Evolutionary conservation across 2,113 vertebrate species (phyloP).

Genomic region (Nerophis lumbriciformis): DNA sequence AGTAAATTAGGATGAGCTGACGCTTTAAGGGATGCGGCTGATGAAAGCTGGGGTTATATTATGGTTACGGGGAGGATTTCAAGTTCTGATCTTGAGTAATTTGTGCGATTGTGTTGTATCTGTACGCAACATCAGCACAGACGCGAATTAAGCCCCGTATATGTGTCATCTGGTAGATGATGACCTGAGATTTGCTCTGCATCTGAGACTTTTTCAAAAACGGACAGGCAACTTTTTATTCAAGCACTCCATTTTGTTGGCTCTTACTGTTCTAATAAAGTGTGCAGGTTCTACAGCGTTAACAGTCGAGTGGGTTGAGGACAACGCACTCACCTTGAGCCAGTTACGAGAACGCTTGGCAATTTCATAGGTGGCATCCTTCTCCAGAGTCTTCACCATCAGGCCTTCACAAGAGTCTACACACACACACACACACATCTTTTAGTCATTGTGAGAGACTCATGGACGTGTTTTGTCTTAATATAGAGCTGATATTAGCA

Average conservation of each 20-base stretch:
- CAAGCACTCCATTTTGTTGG: neutral
- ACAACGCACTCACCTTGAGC: slow-evolving; percentile 77
- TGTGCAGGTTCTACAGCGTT: neutral
- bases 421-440: slow-evolving; percentile 22
- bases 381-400: slow-evolving; percentile 89
- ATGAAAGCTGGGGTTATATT: too few relatives aligned
- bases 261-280: neutral
- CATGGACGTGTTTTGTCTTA: too few relatives aligned
- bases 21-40: too few relatives aligned
- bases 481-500: too few relatives aligned
- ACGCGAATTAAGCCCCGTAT: too few relatives aligned
- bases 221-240: neutral
- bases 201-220: neutral
- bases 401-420: slow-evolving; percentile 89
- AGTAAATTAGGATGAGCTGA: too few relatives aligned
- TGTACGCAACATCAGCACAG: too few relatives aligned
- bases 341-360: slow-evolving; percentile 91
- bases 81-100: too few relatives aligned
- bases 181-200: too few relatives aligned
- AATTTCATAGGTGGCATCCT: slow-evolving; percentile 88
- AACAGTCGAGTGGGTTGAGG: neutral
- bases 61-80: too few relatives aligned
- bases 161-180: too few relatives aligned
- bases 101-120: too few relatives aligned
- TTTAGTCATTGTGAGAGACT: neutral